These are phyloP conservation scores for Holacanthus passer DNA, from an alignment of 2,113 vertebrate genomes.

Conservation along the genomic window DNA sequence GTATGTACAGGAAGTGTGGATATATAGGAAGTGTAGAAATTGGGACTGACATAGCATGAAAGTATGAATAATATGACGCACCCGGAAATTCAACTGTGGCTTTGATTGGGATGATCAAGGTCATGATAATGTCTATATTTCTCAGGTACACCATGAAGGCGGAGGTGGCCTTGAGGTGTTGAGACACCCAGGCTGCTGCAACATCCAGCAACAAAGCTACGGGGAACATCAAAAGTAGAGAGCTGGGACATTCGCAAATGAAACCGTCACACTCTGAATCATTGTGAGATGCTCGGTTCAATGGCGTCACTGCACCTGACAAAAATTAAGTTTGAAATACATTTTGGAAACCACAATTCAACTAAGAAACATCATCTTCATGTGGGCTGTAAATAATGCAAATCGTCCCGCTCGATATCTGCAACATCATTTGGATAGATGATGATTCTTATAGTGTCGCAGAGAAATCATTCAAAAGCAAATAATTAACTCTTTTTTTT, in stretches of 20 bases:
- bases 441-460: background rate
- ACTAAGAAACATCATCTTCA: background rate
- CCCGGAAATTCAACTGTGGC: conserved; percentile 74
- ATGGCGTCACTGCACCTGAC: conserved; percentile 38
- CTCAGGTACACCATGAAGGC: conserved; percentile 90
- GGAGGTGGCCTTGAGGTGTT: conserved; percentile 83
- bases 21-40: conserved; percentile 88
- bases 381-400: background rate
- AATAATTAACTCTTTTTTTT: background rate
- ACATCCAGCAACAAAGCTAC: conserved; percentile 70
- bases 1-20: conserved; percentile 87
- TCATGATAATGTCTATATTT: conserved; percentile 88
- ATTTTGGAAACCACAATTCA: background rate
- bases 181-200: conserved; percentile 82
- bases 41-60: conserved; percentile 81
- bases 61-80: conserved; percentile 68
- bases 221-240: conserved; percentile 69
- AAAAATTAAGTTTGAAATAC: conserved; percentile 6
- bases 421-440: background rate
- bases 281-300: conserved; percentile 5
- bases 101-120: conserved; percentile 83
- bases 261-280: background rate
- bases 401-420: background rate
- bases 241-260: background rate
- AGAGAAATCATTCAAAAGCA: background rate